These are phyloP conservation scores for Melanostoma mellinum DNA, from an alignment of 2,888 invertebrate species.

Conservation along the genomic window DNA sequence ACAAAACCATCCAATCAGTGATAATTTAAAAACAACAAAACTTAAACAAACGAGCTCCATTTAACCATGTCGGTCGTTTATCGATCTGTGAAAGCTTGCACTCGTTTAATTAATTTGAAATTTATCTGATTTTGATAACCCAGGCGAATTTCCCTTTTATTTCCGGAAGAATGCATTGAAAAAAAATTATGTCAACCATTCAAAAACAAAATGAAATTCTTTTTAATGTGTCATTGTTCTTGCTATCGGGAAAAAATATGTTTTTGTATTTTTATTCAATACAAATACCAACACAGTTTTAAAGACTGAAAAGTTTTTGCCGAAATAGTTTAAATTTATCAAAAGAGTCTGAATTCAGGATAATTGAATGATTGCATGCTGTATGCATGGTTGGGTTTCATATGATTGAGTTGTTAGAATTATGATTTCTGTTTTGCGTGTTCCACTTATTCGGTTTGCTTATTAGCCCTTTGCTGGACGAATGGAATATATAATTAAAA, in stretches of 20 bases:
- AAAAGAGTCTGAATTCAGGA: neutral
- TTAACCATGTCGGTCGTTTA: neutral
- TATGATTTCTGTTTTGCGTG: slow-evolving; percentile 17
- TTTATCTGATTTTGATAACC: slow-evolving; percentile 2
- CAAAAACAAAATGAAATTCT: neutral
- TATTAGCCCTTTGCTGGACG: too few species aligned
- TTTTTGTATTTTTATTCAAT: neutral
- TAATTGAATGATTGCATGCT: slow-evolving; percentile 13
- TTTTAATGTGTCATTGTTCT: neutral
- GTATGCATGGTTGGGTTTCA: neutral
- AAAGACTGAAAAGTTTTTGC: neutral
- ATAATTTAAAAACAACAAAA: too few species aligned
- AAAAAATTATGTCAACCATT: neutral
- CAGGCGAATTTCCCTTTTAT: neutral
- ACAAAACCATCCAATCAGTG: too few species aligned
- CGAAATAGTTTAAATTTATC: neutral
- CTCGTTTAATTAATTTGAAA: slow-evolving; percentile 2
- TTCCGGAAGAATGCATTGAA: neutral
- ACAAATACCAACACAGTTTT: too few species aligned
- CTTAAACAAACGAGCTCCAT: too few species aligned
- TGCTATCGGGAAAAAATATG: neutral
- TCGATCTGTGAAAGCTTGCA: neutral
- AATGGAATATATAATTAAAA: too few species aligned
- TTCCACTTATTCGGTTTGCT: too few species aligned
- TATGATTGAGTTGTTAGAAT: neutral